Base-by-base conservation (phyloP, 2,888 invertebrate species). In the Ormyrus pomaceus region DNA sequence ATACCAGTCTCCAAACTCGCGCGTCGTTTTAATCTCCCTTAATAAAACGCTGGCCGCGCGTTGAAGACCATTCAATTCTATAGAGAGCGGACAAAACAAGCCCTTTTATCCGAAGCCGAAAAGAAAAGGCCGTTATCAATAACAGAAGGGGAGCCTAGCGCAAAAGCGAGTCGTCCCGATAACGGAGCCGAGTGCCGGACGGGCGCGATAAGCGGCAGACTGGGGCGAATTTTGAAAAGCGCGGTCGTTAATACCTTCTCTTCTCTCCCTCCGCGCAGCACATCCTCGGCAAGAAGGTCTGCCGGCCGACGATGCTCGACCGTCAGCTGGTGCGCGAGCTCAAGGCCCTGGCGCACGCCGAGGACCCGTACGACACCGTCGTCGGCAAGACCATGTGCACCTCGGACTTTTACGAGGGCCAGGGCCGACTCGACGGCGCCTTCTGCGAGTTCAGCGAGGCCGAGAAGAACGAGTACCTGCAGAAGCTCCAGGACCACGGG, bases 401-500 rank as follows among this genome's bases (percentile, higher is more conserved):
- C 9, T 95, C 97, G 88, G 99, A 99, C 91, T 99, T 99, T 90
- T 99, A 99, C 91, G 99, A 99, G 94, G 98, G 98, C 51, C 99
- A 99, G 92, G 98, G 97, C 19, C 94, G 99, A 61, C 91, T 98
- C 84, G 99, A 99, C 90, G 99, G 99, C 1, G 98, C 98, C 5
- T 98, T 99, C 92, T 99, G 99, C 91, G 97, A 98, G 86, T 98
- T 97, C 91, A 94, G 94, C 2, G 96, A 96, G 88, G 91, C 93
- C n/a, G 98, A 99, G 83, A 98, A 98, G 91, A 94, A 96, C 93
- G 95, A 95, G 68, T 99, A 97, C 89, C 92, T 99, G 86, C 93
- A 94, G 84, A 93, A 94, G 84, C 89, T 98, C 82, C 94, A 95
- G 83, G 93, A 94, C 82, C 92, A 94, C 68, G 98, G 97, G 2